These are phyloP conservation scores for Cnemophilus loriae DNA, from an alignment of 2,113 vertebrate genomes.

Conservation along the genomic window DNA sequence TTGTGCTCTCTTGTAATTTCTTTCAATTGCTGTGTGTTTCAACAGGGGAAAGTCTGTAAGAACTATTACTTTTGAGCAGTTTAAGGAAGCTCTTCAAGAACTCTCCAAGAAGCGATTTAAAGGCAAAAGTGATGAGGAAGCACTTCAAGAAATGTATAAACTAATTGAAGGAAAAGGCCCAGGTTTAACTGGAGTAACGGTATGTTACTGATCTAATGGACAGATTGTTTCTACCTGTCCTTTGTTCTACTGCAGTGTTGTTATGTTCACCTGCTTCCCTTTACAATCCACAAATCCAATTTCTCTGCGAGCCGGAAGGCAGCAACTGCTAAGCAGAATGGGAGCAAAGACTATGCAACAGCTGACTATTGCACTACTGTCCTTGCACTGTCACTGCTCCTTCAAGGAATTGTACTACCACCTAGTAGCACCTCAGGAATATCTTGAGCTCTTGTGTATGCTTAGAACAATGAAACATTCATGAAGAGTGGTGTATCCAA, in stretches of 20 bases:
- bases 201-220: conserved; percentile 45
- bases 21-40: conserved; percentile 29
- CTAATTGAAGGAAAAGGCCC: conserved; percentile 90
- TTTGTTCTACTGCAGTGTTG: background rate
- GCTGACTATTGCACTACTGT: background rate
- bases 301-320: background rate
- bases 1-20: background rate
- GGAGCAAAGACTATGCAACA: background rate
- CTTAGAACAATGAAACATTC: background rate
- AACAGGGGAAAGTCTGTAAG: conserved; percentile 87
- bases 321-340: background rate
- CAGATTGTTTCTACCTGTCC: background rate
- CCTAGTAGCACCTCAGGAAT: background rate
- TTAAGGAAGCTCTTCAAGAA: conserved; percentile 86
- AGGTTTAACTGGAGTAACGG: conserved; percentile 89
- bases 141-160: conserved; percentile 84
- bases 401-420: background rate
- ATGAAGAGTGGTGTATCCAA: background rate
- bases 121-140: conserved; percentile 87
- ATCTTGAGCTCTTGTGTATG: background rate
- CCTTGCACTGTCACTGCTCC: background rate
- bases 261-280: background rate
- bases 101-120: conserved; percentile 90
- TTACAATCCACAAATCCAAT: background rate
- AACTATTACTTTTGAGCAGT: conserved; percentile 91